Percentiles rank a stretch among this genome's conserved stretches.
Evolutionary conservation across 1,140 invertebrate species (phyloP).

Genomic region (Drosophila albomicans): DNA sequence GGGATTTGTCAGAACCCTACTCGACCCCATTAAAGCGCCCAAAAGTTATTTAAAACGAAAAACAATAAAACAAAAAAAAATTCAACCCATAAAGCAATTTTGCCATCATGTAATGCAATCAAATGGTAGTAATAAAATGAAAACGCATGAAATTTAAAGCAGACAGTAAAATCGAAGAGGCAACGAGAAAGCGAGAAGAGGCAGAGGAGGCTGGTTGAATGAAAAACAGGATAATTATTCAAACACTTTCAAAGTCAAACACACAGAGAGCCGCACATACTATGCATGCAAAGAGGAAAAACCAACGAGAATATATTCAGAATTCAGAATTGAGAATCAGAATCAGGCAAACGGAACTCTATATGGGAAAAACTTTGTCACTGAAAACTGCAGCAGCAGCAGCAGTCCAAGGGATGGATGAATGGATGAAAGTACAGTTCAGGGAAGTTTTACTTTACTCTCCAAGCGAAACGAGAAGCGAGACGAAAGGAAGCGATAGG

Average conservation of each 20-base stretch:
- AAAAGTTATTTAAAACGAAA: constrained; percentile 9
- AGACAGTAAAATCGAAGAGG: constrained; percentile 16
- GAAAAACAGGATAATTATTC: constrained; percentile 78
- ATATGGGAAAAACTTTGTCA: constrained; percentile 47
- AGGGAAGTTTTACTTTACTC: constrained; percentile 53
- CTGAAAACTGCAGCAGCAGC: constrained; percentile 36
- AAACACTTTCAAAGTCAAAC: constrained; percentile 78
- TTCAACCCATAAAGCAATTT: constrained; percentile 58
- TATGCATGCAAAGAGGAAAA: constrained; percentile 31
- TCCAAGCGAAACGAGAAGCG: constrained; percentile 47
- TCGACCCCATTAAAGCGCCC: constrained; percentile 15
- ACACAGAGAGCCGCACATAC: constrained; percentile 28
- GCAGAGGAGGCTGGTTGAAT: background rate
- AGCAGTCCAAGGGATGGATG: constrained; percentile 49
- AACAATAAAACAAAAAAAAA: constrained; percentile 31
- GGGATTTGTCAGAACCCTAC: constrained; percentile 14
- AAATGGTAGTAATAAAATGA: constrained; percentile 33
- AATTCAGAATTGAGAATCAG: background rate
- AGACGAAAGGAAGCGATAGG: constrained; percentile 45
- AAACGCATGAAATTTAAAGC: constrained; percentile 36
- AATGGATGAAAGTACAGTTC: constrained; percentile 12
- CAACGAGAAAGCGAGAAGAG: background rate
- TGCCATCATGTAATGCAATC: constrained; percentile 40
- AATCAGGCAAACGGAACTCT: constrained; percentile 12
- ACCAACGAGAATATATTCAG: constrained; percentile 18